phyloP scores from a whole-genome alignment of 2,113 vertebrate genomes.

The Cyanoliseus patagonus region DNA sequence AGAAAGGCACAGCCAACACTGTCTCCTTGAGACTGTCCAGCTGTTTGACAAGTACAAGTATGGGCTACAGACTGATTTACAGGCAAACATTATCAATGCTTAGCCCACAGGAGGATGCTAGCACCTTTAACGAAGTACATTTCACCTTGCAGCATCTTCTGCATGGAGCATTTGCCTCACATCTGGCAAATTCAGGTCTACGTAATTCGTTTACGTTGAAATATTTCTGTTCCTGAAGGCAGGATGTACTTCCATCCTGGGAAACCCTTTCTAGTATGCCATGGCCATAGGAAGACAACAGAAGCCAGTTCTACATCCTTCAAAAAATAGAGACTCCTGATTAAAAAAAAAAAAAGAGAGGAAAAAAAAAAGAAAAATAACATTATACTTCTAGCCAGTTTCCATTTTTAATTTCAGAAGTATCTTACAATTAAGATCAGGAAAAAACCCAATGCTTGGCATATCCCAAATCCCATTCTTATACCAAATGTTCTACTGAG shows the following conservation, averaged over 20 bases:
- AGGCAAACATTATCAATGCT: not conserved
- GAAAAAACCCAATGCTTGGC: not conserved
- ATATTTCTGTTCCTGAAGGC: not conserved
- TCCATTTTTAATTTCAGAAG: not conserved
- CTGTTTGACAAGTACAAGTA: not conserved
- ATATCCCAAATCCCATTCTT: not conserved
- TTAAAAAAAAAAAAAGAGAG: not conserved
- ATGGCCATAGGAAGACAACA: not conserved
- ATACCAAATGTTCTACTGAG: not conserved
- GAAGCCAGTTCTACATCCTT: not conserved
- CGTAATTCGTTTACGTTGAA: not conserved
- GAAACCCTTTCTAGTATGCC: not conserved
- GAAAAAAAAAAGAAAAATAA: not conserved
- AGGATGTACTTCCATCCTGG: not conserved
- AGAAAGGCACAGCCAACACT: not conserved
- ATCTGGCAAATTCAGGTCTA: not conserved
- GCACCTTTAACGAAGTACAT: not conserved
- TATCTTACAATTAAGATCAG: not conserved
- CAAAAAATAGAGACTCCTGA: not conserved
- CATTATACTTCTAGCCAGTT: not conserved
- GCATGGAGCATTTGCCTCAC: accelerated
- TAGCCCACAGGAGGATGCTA: not conserved
- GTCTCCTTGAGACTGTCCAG: not conserved
- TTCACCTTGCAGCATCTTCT: not conserved
- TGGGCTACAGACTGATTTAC: not conserved